Conservation (phyloP, 2,797 vertebrate species). For the Gymnothorax reevesii region DNA sequence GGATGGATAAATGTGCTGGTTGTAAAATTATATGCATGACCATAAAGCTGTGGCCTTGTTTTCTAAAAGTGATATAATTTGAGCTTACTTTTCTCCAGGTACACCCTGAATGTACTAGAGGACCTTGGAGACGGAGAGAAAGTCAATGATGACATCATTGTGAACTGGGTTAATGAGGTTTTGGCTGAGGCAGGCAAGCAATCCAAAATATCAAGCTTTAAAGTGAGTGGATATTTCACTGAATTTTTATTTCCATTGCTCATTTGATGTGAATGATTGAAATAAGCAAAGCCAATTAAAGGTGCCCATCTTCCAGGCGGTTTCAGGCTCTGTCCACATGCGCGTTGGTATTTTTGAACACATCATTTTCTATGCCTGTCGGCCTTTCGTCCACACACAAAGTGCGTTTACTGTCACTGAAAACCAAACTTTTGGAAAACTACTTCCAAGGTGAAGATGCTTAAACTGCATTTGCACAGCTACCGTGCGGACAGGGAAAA, state of each 20-base stretch:
- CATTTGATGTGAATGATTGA: background rate
- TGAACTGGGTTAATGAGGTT: conserved; percentile 91
- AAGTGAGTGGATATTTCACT: conserved; percentile 67
- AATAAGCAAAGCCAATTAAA: background rate
- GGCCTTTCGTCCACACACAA: too few species aligned
- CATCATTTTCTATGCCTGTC: too few species aligned
- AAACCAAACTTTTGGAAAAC: too few species aligned
- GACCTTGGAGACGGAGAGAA: conserved; percentile 87
- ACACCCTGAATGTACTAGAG: conserved; percentile 89
- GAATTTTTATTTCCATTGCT: background rate
- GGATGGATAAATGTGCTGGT: background rate
- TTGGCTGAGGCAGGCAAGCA: conserved; percentile 82
- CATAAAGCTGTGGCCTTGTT: background rate
- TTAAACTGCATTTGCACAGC: too few species aligned
- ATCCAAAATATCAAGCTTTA: conserved; percentile 89
- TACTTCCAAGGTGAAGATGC: too few species aligned
- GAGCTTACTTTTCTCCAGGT: conserved; percentile 64
- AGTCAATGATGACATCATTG: conserved; percentile 88
- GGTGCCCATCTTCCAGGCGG: background rate
- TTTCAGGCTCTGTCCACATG: background rate
- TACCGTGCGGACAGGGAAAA: too few species aligned
- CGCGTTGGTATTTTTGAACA: too few species aligned
- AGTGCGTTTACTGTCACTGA: too few species aligned
- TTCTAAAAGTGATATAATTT: conserved; percentile 1
- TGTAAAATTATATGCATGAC: background rate